These are phyloP conservation scores for Diploptera punctata DNA, from an alignment of 2,888 invertebrate species.

Conservation along the genomic window DNA sequence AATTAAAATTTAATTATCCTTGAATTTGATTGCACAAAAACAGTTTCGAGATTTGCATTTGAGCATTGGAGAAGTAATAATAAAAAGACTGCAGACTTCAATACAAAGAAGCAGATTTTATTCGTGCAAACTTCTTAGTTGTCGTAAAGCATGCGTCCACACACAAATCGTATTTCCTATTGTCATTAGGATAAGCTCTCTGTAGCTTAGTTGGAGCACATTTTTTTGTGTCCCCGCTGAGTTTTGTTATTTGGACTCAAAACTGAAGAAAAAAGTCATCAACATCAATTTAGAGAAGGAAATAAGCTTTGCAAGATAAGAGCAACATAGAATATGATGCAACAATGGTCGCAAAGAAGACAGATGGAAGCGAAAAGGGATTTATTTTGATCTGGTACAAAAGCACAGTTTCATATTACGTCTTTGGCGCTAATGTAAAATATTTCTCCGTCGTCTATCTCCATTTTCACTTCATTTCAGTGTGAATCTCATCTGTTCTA, in stretches of 20 bases:
- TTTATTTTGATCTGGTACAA: slow-evolving; percentile 27
- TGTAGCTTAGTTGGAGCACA: slow-evolving; percentile 30
- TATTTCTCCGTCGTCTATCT: background rate
- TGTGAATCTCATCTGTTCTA: background rate
- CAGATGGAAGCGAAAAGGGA: background rate
- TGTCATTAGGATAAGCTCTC: slow-evolving; percentile 36
- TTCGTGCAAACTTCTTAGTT: background rate
- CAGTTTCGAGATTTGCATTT: too few species aligned
- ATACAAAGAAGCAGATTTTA: too few species aligned
- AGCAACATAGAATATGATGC: background rate
- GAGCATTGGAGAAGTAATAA: too few species aligned
- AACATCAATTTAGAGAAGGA: slow-evolving; percentile 25
- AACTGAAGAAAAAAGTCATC: slow-evolving; percentile 17
- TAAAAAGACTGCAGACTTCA: too few species aligned
- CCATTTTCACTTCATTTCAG: slow-evolving; percentile 1
- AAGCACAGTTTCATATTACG: slow-evolving; percentile 20
- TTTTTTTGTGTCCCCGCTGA: slow-evolving; percentile 20
- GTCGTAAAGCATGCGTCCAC: background rate
- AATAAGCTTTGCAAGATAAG: slow-evolving; percentile 27
- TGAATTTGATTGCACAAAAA: background rate
- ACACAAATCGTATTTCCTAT: slow-evolving; percentile 21
- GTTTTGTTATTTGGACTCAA: slow-evolving; percentile 9
- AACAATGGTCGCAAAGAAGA: slow-evolving; percentile 6
- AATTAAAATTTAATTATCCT: background rate
- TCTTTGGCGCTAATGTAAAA: slow-evolving; percentile 18